Evolutionary conservation across 2,797 vertebrate genomes (phyloP), one percentile per base, ranked within the genome.

Genomic region (Brachyalestes nurse): DNA sequence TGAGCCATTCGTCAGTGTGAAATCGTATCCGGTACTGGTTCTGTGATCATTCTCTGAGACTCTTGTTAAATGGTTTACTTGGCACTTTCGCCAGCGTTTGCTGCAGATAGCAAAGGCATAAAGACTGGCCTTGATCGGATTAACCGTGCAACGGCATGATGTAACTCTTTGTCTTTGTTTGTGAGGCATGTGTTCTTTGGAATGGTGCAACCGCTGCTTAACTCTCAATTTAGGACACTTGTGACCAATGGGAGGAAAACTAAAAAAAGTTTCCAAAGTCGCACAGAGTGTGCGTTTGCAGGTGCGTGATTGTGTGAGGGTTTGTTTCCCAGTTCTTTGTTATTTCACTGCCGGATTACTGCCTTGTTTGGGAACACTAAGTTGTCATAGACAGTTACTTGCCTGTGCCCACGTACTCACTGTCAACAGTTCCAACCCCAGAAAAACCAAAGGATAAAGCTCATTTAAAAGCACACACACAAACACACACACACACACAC

Each of bases 31-130:
- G 85, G 92, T 92, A 91, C 93, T 93, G 94, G 92, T 92, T 94
- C 93, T 90, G 92, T 89, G 83, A 90, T 92, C 92, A 90, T 88
- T 94, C 93, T 93, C 92, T 93, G 93, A 93, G 93, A 94, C 94
- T 95, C 93, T 94, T 93, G 92, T 94, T 93, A 93, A 95, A 95
- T 92, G 93, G 92, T 94, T 95, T 94, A 93, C 94, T 95, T 95
- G 92, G 92, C 93, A 92, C 93, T 91, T 95, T 93, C 91, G 93
- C 91, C 92, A 49, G 92, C 93, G 88, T 95, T 94, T 92, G 93
- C 94, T 90, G 90, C 93, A 95, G 93, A 94, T 94, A 94, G 93
- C 92, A 90, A 92, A 92, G 90, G 91, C 91, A 93, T 93, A 94
- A 93, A 93, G 92, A 92, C 90, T 91, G 93, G 89, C 92, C 93